Evolutionary conservation across 2,113 vertebrate species (phyloP), one percentile per base, ranked within the genome.

Genomic region (Percopsis transmontana): DNA sequence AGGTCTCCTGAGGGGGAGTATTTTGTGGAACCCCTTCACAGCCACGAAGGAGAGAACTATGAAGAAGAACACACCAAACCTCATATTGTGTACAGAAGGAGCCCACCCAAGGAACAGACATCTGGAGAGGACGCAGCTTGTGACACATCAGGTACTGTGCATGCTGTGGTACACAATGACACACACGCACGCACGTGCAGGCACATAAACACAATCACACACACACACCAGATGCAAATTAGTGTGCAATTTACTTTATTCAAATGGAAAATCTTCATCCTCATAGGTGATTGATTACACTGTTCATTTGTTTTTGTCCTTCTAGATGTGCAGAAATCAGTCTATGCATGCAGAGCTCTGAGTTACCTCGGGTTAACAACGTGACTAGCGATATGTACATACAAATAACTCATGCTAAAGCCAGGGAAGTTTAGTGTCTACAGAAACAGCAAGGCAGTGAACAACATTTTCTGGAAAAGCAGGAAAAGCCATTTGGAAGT

Each of bases 31-130:
- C 98, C 97, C 1, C 90, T 99, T 48, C 90, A 96, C 38, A 94
- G 90, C 0, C 72, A 93, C 5, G 90, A 95, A 81, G 95, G 93
- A 33, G 90, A 93, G 79, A 90, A 94, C 63, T 94, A 93, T 72
- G 94, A 96, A 90, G 97, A 99, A 87, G 96, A 96, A 74, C 94
- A 97, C 83, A 95, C 93, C 82, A 99, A 99, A 88, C 96, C 96
- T 76, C 98, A 99, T 72, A 81, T 98, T 27, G 92, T 99, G 65
- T 99, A 99, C 81, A 93, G 92, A 84, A 95, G 91, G 66, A 92
- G 87, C 52, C 76, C 77, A 16, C 82, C 90, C 51, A 91, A 85
- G 61, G 87, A 87, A 76, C 87, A 87, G 41, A 50, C 83, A 21
- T 79, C 91, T 18, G 77, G 61, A 63, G 90, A 92, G 56, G 65